Evolutionary conservation across 2,888 invertebrate genomes (phyloP), one percentile per base, ranked within the genome.

Genomic region (Cataglyphis livida): DNA sequence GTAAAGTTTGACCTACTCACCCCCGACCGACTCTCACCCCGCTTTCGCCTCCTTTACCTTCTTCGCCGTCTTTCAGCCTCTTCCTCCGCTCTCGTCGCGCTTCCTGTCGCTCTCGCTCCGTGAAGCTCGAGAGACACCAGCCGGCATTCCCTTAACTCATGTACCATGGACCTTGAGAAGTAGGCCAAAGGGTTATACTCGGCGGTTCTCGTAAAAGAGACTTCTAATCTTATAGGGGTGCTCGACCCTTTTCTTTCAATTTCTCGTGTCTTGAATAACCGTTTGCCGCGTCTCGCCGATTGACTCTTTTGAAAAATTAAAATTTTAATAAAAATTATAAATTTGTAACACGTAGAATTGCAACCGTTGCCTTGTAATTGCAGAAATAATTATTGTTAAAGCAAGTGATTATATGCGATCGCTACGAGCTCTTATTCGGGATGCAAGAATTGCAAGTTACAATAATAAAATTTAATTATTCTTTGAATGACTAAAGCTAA

Each of bases 1-100:
- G 93, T 94, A 94, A 94, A 94, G 94, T 94, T 94, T 94, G 94
- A 94, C 94, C 94, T 94, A 94, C 94, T 94, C 94, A 93, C 93
- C 93, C 93, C 92, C 93, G 90, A 89, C 93, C 78, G 62, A 57
- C 38, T 74, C 38, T 74, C 68, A 66, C 38, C 82, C 32, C 78
- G 70, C 64, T 64, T 78, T 35, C 79, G 54, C 59, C 74, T 76
- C 84, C 70, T 84, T 44, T 61, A 28, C 83, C 79, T 70, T 71
- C 71, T 81, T 74, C n/a, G 61, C 78, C 81, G 28, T 65, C 61
- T 83, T 68, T 66, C 66, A 70, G 79, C 75, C 35, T 12, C 15
- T 0, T 15, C 4, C 44, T 15, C 64, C 66, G 59, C 41, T 62
- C 61, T 25, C 76, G 62, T 70, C 70, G 75, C 70, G 75, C 48